Percentiles rank a stretch among this genome's conserved stretches.
Conservation (phyloP, 1,140 invertebrate genomes). For the Odontomachus brunneus region DNA sequence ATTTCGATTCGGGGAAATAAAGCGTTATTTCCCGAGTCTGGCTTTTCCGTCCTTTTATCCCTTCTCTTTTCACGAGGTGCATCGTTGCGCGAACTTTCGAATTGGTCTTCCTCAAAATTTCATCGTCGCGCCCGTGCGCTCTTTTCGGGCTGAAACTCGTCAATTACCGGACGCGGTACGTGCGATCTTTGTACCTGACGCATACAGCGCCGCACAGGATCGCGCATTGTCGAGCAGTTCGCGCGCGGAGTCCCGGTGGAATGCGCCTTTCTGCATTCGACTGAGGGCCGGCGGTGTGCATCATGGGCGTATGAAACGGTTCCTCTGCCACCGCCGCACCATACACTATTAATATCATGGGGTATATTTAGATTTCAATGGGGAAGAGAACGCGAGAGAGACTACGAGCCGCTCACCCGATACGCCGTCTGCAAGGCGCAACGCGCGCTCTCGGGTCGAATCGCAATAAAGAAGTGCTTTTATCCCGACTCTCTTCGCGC, state of each 20-base stretch:
- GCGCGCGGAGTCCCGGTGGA: slow-evolving; percentile 37
- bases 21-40: too few species aligned
- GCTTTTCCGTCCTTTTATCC: too few species aligned
- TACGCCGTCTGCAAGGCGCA: slow-evolving; percentile 74
- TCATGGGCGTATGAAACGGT: slow-evolving; percentile 70
- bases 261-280: slow-evolving; percentile 67
- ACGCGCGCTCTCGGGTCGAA: slow-evolving; percentile 48
- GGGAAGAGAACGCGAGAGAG: slow-evolving; percentile 74
- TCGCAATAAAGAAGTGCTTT: slow-evolving; percentile 62
- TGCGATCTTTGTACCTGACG: slow-evolving; percentile 31
- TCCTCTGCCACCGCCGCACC: slow-evolving; percentile 72
- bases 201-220: background rate
- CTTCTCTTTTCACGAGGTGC: too few species aligned
- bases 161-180: background rate
- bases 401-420: slow-evolving; percentile 71
- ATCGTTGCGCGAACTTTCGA: too few species aligned
- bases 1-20: too few species aligned
- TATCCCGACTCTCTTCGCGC: slow-evolving; percentile 19
- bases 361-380: slow-evolving; percentile 83
- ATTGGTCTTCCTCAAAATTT: background rate
- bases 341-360: slow-evolving; percentile 82
- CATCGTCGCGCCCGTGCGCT: background rate
- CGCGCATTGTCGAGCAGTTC: slow-evolving; percentile 42
- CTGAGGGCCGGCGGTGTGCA: slow-evolving; percentile 51
- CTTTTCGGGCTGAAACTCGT: background rate